Percentiles rank a stretch among this genome's conserved stretches.
These are phyloP conservation scores for Neogobius melanostomus DNA, from an alignment of 2,113 vertebrate species.

Conservation along the genomic window DNA sequence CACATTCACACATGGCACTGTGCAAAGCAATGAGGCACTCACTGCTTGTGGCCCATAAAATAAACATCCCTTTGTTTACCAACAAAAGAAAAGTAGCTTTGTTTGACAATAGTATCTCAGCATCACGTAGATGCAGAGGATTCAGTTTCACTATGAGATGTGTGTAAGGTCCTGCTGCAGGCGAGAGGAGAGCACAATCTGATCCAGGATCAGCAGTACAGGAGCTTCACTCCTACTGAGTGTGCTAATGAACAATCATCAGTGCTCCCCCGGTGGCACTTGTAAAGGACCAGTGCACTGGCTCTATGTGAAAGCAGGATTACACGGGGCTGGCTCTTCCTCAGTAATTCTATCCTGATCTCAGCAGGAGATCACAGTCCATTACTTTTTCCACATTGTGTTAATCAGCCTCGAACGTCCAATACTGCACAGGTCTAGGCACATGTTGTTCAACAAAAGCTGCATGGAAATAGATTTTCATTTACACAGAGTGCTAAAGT, in stretches of 20 bases:
- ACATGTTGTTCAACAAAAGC: constrained; percentile 13
- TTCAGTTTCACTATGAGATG: constrained; percentile 31
- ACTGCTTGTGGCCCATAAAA: constrained; percentile 46
- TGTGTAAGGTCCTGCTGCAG: constrained; percentile 29
- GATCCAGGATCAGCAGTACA: constrained; percentile 50
- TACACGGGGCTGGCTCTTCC: constrained; percentile 53
- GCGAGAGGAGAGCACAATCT: constrained; percentile 30
- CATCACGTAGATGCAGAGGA: constrained; percentile 19
- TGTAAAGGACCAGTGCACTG: constrained; percentile 57
- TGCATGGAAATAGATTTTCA: constrained; percentile 25
- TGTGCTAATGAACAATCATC: constrained; percentile 78
- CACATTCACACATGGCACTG: constrained; percentile 43
- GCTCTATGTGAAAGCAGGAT: constrained; percentile 69
- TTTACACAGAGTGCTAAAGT: constrained; percentile 26
- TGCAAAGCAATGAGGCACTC: constrained; percentile 16
- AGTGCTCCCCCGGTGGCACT: constrained; percentile 63
- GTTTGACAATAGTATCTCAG: constrained; percentile 18
- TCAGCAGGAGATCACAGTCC: constrained; percentile 60
- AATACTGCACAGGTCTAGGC: constrained; percentile 36
- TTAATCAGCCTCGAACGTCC: constrained; percentile 62
- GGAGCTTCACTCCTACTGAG: constrained; percentile 67
- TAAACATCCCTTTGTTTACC: constrained; percentile 63
- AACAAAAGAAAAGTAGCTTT: constrained; percentile 50
- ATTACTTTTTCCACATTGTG: constrained; percentile 70
- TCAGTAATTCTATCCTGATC: constrained; percentile 62